Base-by-base conservation (phyloP, 2,113 vertebrate species). In the Barbus barbus region DNA sequence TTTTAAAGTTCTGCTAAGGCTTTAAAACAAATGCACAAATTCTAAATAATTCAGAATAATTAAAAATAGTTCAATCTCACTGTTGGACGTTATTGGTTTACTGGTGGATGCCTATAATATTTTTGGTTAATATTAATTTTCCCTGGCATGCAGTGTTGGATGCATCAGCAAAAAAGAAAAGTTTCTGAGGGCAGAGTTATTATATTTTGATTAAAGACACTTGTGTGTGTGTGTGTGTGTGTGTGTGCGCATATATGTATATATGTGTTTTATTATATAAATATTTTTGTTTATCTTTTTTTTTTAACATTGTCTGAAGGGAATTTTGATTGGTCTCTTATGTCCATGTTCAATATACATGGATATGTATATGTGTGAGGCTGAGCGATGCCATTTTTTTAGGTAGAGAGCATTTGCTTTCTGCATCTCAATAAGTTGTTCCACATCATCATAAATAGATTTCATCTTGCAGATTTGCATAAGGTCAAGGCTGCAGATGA, bases 401-500 rank as follows among this genome's bases (percentile, higher is more conserved):
- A 76, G 58, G 5, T 71, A 51, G 60, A 31, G 38, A 26, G 22
- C 56, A 77, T 60, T 75, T 85, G 81, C 81, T 58, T 75, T 72
- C 75, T 84, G 84, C 80, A 86, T 86, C 14, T 84, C 61, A 86
- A 88, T 88, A 83, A 88, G 81, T 44, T 33, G 51, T 81, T 24
- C 74, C 56, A 75, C 41, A 71, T 81, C 82, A 84, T 78, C 73
- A 72, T 83, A 86, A 83, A 86, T 81, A 84, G 82, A 82, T 88
- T 71, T 81, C 72, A 84, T 86, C 84, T 81, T 75, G 6, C 81
- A 78, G 20, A 86, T 89, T 87, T 85, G 44, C 86, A 87, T 87
- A 89, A 89, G 86, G 86, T 89, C 86, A 89, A 51, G 84, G 81
- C 82, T 63, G 72, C 38, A 78, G 51, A 58, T 85, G 81, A 81